Conservation (phyloP, 2,113 vertebrate species). For the Zosterops borbonicus region DNA sequence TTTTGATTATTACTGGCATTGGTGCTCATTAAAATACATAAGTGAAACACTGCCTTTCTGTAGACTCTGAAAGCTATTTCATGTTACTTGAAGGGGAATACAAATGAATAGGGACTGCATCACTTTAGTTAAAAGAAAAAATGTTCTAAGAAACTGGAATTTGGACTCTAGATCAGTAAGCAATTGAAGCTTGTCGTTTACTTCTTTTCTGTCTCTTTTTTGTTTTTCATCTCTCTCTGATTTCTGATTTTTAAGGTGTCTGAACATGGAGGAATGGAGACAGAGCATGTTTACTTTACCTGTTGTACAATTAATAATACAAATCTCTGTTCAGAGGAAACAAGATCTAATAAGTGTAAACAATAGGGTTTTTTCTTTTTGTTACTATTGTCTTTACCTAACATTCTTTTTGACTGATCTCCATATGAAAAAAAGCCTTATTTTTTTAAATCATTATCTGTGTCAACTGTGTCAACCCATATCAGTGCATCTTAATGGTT, state of each 20-base stretch:
- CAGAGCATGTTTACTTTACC: not conserved
- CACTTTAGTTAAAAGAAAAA: constrained; percentile 68
- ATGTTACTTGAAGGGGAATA: constrained; percentile 80
- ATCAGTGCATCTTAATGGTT: constrained; percentile 14
- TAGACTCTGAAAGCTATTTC: constrained; percentile 86
- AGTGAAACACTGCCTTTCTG: constrained; percentile 80
- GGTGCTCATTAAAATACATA: constrained; percentile 89
- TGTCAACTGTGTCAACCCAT: not conserved
- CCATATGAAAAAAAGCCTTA: not conserved
- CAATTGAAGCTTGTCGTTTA: not conserved
- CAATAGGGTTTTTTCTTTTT: not conserved
- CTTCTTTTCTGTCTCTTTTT: constrained; percentile 18
- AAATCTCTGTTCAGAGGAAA: constrained; percentile 10
- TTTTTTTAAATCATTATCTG: not conserved
- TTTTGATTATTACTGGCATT: constrained; percentile 82
- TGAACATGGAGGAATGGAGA: not conserved
- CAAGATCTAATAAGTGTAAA: constrained; percentile 28
- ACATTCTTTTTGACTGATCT: not conserved
- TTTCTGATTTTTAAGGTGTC: constrained; percentile 15
- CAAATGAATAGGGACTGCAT: constrained; percentile 79
- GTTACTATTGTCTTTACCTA: not conserved
- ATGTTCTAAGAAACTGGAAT: constrained; percentile 45
- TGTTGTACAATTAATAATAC: not conserved
- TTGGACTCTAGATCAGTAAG: constrained; percentile 46
- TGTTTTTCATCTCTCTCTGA: constrained; percentile 30